phyloP scores from a whole-genome alignment of 2,797 vertebrate species.

The Sebastes reedi region DNA sequence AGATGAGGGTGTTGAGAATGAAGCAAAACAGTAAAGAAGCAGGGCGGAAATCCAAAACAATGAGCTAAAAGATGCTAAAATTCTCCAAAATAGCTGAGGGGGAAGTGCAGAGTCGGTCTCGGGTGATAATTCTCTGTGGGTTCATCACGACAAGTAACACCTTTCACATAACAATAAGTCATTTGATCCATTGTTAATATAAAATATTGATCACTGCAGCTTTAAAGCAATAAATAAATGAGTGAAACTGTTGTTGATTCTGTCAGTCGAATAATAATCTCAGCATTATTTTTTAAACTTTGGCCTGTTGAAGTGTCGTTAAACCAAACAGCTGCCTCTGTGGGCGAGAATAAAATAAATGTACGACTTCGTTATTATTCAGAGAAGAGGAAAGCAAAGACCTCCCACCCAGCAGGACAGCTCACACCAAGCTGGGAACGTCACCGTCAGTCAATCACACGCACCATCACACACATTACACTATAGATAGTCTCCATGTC shows the following conservation, averaged over 20 bases:
- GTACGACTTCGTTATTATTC: not conserved
- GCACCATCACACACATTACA: conserved; percentile 27
- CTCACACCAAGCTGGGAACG: conserved; percentile 20
- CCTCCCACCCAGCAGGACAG: conserved; percentile 11
- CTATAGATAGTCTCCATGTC: conserved; percentile 48
- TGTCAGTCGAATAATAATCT: not conserved
- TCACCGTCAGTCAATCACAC: conserved; percentile 54
- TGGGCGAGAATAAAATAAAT: not conserved
- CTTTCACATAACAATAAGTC: not conserved
- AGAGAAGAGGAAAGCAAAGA: not conserved
- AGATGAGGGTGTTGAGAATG: not conserved
- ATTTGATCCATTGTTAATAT: not conserved
- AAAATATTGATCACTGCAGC: not conserved
- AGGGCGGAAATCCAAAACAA: not conserved
- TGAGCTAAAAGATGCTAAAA: not conserved
- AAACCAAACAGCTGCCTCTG: not conserved
- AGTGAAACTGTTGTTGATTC: not conserved
- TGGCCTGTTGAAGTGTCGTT: not conserved
- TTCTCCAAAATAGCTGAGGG: not conserved
- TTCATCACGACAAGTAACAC: not conserved
- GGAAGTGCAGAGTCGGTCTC: not conserved
- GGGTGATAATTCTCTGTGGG: not conserved
- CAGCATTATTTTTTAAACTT: not conserved
- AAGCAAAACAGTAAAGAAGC: not conserved
- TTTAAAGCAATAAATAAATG: not conserved